Evolutionary conservation across 2,113 vertebrate species (phyloP), one percentile per base, ranked within the genome.

Genomic region (Gorsachius goisagi): DNA sequence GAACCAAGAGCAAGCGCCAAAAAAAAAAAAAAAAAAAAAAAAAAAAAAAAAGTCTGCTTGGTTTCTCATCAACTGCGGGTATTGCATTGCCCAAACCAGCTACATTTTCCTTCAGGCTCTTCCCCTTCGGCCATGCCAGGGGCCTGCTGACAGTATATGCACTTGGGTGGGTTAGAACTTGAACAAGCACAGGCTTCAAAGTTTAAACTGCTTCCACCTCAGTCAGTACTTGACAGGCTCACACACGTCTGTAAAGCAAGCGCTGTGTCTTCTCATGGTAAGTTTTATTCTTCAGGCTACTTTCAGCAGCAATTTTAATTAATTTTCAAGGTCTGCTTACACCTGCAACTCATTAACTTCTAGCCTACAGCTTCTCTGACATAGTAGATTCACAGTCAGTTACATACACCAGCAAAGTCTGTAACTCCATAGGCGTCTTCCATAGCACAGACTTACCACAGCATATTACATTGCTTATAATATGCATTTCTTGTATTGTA

Each of bases 51-150:
- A 41, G 39, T 41, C 7, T 6, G 12, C 37, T 4, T 33, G 1
- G 5, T 12, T 15, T 55, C 49, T n/a, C 21, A 28, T 12, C 18
- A 6, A 0, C 32, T 18, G 11, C 33, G 24, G 12, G 9, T 9
- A 3, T 15, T 3, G 8, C 0, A 0, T 0, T 12, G n/a, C 19
- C 49, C 19, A 11, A 15, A 28, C 0, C 23, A 12, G 20, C 8
- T 2, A 6, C 4, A 0, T 32, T 22, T 24, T 41, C 7, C 28
- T 35, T 19, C 14, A 44, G 41, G 41, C 41, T 44, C 41, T 44
- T 44, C 41, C 15, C 14, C 41, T 44, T 15, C 41, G 41, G 41
- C 41, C 41, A 15, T 44, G 15, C 14, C 64, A 18, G 12, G 5
- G 15, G 16, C 60, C 58, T 8, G 2, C 11, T 22, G 5, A 28